A percentile compares a stretch with the other conserved stretches of the same genome.
Evolutionary conservation across 2,113 vertebrate genomes (phyloP).

Genomic region (Naja naja): DNA sequence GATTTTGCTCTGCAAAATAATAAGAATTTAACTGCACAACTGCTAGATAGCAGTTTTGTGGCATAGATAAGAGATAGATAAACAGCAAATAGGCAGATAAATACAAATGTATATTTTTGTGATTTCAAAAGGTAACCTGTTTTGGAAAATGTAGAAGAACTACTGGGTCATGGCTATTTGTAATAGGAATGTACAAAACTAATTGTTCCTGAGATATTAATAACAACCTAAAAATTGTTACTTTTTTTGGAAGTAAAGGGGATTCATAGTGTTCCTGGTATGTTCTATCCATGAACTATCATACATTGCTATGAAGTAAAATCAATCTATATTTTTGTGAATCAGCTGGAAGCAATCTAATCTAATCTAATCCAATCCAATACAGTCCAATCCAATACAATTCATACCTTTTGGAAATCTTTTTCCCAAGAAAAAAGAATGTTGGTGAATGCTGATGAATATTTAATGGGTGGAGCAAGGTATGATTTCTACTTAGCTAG

Average conservation of each 20-base stretch:
- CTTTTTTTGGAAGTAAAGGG: not conserved
- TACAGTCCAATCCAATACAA: not conserved
- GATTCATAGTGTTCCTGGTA: not conserved
- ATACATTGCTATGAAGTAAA: not conserved
- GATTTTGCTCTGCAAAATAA: not conserved
- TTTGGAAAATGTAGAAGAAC: not conserved
- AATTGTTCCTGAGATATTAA: not conserved
- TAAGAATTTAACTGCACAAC: not conserved
- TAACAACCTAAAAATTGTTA: not conserved
- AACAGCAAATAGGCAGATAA: not conserved
- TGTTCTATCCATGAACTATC: not conserved
- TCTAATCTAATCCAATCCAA: not conserved
- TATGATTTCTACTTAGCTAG: not conserved
- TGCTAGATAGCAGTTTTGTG: not conserved
- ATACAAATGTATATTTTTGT: not conserved
- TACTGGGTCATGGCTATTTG: not conserved
- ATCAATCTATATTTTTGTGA: not conserved
- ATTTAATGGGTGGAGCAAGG: not conserved
- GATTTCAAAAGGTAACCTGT: not conserved
- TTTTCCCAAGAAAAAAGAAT: not conserved
- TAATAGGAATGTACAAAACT: not conserved
- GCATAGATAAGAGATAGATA: not conserved
- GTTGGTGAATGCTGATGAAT: not conserved
- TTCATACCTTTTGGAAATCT: not conserved
- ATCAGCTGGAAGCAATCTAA: not conserved